Percentiles rank a stretch among this genome's conserved stretches.
Conservation (phyloP, 2,113 vertebrate genomes). For the Hippocampus comes region DNA sequence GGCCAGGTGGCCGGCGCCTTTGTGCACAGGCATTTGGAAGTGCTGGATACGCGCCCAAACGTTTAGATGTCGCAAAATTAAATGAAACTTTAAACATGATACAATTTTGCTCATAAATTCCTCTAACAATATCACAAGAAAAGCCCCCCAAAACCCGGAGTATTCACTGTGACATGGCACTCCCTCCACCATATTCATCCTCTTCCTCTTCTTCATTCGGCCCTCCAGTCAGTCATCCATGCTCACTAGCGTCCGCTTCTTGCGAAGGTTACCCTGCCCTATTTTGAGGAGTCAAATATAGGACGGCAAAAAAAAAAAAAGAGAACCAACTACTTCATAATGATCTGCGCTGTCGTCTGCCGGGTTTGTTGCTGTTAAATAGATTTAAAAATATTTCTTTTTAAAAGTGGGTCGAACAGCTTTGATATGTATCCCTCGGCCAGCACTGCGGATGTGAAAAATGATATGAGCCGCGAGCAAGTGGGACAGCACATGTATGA, state of each 20-base stretch:
- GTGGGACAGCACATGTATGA: conserved; percentile 33
- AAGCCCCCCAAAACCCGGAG: conserved; percentile 8
- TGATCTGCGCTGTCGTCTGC: conserved; percentile 53
- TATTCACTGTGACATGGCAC: conserved; percentile 30
- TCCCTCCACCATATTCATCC: conserved; percentile 26
- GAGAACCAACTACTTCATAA: conserved; percentile 58
- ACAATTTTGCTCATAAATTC: too few species aligned
- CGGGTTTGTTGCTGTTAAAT: conserved; percentile 15
- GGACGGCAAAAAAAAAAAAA: conserved; percentile 48
- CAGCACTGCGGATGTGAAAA: conserved; percentile 11
- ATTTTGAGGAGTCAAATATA: conserved; percentile 69
- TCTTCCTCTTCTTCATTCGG: conserved; percentile 38
- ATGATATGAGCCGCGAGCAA: conserved; percentile 30
- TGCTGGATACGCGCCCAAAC: too few species aligned
- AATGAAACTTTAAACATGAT: too few species aligned
- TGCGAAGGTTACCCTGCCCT: conserved; percentile 70
- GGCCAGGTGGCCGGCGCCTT: too few species aligned
- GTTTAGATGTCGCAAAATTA: too few species aligned
- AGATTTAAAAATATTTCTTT: neutral
- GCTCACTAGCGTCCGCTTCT: conserved; percentile 49
- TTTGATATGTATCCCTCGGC: conserved; percentile 30
- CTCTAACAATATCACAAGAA: neutral
- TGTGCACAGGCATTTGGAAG: too few species aligned
- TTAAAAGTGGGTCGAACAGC: neutral
- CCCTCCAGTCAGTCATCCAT: conserved; percentile 53